Evolutionary conservation across 2,113 vertebrate species (phyloP).

Genomic region (Solea senegalensis): DNA sequence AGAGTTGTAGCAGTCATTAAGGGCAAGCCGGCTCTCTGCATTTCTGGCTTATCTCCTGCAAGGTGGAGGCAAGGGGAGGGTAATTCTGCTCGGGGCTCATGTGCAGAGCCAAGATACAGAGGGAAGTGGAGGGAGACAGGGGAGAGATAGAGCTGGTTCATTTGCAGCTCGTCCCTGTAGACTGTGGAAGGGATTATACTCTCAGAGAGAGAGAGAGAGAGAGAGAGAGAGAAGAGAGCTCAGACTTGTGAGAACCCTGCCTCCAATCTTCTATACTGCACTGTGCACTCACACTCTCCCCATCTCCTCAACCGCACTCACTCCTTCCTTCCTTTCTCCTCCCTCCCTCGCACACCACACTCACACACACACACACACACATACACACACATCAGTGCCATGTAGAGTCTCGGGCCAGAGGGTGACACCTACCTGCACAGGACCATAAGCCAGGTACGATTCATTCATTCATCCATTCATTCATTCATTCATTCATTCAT

Average conservation of each 20-base stretch:
- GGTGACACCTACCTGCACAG: conserved; percentile 59
- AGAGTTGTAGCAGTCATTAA: conserved; percentile 61
- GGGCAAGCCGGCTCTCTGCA: conserved; percentile 52
- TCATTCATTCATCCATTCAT: conserved; percentile 28
- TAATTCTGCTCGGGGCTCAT: conserved; percentile 68
- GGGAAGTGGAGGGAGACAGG: conserved; percentile 51
- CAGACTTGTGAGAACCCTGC: conserved; percentile 60
- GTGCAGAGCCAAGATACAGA: conserved; percentile 72
- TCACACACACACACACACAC: conserved; percentile 25
- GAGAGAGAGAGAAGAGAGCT: conserved; percentile 38
- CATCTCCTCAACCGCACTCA: conserved; percentile 55
- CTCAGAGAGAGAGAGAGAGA: conserved; percentile 21
- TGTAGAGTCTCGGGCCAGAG: conserved; percentile 63
- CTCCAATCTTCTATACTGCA: conserved; percentile 69
- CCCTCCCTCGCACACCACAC: conserved; percentile 28
- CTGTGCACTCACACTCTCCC: conserved; percentile 66
- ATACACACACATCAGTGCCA: conserved; percentile 44
- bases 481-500: conserved; percentile 5
- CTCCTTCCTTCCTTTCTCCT: conserved; percentile 19
- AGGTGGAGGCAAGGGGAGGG: conserved; percentile 60
- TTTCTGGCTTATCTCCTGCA: conserved; percentile 64
- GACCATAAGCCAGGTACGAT: conserved; percentile 71
- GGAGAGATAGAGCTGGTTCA: conserved; percentile 67
- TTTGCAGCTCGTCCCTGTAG: conserved; percentile 74
- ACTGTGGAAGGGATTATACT: conserved; percentile 75